These are phyloP conservation scores for Vespertilio murinus DNA, from an alignment of 2,797 vertebrate species.

Conservation along the genomic window DNA sequence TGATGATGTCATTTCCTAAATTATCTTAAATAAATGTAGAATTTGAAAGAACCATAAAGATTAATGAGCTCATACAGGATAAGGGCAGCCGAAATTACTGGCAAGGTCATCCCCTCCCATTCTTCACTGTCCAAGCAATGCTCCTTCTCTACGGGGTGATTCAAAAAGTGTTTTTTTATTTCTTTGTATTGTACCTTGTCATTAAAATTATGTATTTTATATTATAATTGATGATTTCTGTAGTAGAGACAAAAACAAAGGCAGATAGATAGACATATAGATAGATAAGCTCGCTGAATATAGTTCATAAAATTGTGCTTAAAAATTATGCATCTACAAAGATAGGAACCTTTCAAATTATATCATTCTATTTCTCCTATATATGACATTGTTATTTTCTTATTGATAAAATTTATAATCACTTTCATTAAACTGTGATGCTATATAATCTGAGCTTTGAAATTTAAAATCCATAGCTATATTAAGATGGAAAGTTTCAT, in stretches of 20 bases:
- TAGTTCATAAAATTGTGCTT: not conserved
- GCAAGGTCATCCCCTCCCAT: not conserved
- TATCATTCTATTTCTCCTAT: not conserved
- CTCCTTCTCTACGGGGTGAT: not conserved
- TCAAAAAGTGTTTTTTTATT: not conserved
- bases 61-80: not conserved
- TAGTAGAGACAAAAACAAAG: not conserved
- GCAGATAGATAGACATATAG: not conserved
- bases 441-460: not conserved
- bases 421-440: not conserved
- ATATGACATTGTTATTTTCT: not conserved
- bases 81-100: not conserved
- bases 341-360: not conserved
- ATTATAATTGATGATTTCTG: not conserved
- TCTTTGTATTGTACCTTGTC: not conserved
- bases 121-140: not conserved
- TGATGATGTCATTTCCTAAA: constrained; percentile 46
- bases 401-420: not conserved
- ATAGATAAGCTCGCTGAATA: not conserved
- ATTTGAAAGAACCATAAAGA: not conserved
- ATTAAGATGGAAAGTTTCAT: not conserved
- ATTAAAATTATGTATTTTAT: not conserved
- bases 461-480: not conserved
- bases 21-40: constrained; percentile 47
- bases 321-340: not conserved